Percentiles rank a stretch among this genome's conserved stretches.
phyloP scores from a whole-genome alignment of 1,140 invertebrate genomes.

The Drosophila sp. region DNA sequence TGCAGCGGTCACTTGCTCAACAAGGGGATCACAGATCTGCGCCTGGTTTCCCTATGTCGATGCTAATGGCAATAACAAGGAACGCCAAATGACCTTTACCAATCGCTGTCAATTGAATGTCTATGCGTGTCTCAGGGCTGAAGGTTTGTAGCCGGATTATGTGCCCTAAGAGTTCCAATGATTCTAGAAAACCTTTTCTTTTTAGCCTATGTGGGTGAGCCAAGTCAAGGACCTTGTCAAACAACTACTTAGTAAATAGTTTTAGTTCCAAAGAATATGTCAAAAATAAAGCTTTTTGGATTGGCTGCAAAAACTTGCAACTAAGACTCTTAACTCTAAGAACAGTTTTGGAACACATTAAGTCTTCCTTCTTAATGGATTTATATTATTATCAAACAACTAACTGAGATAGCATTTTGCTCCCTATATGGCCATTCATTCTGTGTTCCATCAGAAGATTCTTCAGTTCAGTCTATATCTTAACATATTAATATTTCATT shows the following conservation, averaged over 20 bases:
- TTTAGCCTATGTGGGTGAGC: conserved; percentile 38
- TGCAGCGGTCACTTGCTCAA: conserved; percentile 1
- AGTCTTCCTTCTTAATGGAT: no score
- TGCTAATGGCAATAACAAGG: conserved; percentile 17
- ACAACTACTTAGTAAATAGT: background rate
- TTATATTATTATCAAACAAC: no score
- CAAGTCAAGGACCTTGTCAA: conserved; percentile 18
- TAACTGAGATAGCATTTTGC: no score
- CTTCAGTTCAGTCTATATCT: no score
- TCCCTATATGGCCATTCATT: no score
- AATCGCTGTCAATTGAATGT: conserved; percentile 35
- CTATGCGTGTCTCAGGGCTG: conserved; percentile 26
- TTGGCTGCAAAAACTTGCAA: no score
- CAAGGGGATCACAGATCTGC: conserved; percentile 12
- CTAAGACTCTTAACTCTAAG: no score
- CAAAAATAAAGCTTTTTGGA: background rate
- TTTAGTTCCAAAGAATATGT: background rate
- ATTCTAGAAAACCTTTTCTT: background rate
- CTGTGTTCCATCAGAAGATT: no score
- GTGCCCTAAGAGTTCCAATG: background rate
- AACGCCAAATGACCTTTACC: conserved; percentile 9
- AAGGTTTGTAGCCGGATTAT: conserved; percentile 18
- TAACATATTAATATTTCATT: no score
- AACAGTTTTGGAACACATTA: no score
- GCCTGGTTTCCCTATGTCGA: conserved; percentile 39